These are phyloP conservation scores for Invenusta paracnida DNA, from an alignment of 2,888 invertebrate genomes.

Conservation along the genomic window DNA sequence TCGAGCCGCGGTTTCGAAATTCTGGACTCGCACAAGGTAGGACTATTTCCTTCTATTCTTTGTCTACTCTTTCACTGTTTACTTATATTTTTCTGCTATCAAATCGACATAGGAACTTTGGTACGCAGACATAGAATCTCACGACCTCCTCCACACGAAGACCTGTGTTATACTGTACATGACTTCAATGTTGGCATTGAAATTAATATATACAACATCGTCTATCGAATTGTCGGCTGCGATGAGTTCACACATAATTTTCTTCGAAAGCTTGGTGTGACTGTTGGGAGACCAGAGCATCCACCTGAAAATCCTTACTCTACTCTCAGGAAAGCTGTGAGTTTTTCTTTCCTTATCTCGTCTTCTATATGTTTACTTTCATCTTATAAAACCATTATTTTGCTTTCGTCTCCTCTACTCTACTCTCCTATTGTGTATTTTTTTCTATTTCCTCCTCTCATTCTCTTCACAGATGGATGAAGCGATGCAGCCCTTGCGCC, in stretches of 20 bases:
- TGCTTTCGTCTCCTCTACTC: too few relatives aligned
- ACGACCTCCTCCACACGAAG: conserved; percentile 69
- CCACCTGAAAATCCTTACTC: conserved; percentile 27
- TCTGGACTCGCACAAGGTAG: conserved; percentile 74
- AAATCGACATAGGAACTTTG: conserved; percentile 66
- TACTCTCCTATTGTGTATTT: too few relatives aligned
- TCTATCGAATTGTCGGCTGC: conserved; percentile 76
- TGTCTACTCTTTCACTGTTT: not conserved
- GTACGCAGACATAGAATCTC: conserved; percentile 77
- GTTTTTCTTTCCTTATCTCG: not conserved
- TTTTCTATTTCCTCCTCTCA: too few relatives aligned
- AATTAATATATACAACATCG: conserved; percentile 73
- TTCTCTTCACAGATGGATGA: conserved; percentile 54
- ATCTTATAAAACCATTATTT: too few relatives aligned
- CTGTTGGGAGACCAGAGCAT: conserved; percentile 62
- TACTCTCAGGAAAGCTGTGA: conserved; percentile 16
- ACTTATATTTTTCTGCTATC: not conserved
- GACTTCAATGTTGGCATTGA: conserved; percentile 80
- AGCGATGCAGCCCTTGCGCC: conserved; percentile 59
- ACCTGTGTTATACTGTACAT: conserved; percentile 74
- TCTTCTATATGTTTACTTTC: too few relatives aligned
- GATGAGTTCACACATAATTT: conserved; percentile 81
- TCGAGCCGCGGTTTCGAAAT: conserved; percentile 75
- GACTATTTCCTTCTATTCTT: not conserved
- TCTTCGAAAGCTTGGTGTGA: conserved; percentile 76